Percentiles rank a stretch among this genome's conserved stretches.
Evolutionary conservation across 2,888 invertebrate genomes (phyloP).

Genomic region (Melipona bicolor): DNA sequence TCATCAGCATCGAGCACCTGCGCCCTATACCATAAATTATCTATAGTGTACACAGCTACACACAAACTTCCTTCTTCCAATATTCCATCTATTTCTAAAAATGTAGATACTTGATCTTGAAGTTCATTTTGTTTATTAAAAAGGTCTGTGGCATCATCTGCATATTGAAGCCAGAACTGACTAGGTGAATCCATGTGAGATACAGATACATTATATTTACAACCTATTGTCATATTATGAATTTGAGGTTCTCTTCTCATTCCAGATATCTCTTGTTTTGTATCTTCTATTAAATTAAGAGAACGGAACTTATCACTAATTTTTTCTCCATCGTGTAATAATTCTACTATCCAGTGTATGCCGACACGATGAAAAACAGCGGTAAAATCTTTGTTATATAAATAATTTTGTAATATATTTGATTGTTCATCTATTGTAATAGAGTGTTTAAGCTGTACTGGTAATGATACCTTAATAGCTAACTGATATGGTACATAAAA

Average conservation of each 20-base stretch:
- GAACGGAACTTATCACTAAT: constrained; percentile 85
- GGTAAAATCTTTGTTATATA: constrained; percentile 85
- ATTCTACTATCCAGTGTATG: constrained; percentile 86
- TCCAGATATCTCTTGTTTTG: constrained; percentile 23
- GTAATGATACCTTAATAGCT: constrained; percentile 77
- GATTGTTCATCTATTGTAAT: constrained; percentile 84
- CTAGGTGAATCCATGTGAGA: constrained; percentile 91
- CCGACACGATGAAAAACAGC: constrained; percentile 86
- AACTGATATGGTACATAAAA: constrained; percentile 79
- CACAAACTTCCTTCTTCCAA: constrained; percentile 88
- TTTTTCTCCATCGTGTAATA: constrained; percentile 85
- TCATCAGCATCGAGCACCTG: constrained; percentile 92
- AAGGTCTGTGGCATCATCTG: constrained; percentile 86
- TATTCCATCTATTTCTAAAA: constrained; percentile 85
- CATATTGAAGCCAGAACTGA: constrained; percentile 90
- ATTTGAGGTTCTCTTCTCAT: constrained; percentile 69
- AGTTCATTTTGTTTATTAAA: constrained; percentile 88
- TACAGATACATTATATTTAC: constrained; percentile 85
- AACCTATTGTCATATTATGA: constrained; percentile 73
- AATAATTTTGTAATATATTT: constrained; percentile 69
- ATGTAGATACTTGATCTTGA: constrained; percentile 85
- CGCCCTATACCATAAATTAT: constrained; percentile 96
- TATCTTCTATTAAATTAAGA: constrained; percentile 46
- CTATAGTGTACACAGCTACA: constrained; percentile 92
- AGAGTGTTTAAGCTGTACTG: constrained; percentile 66